Percentiles rank a stretch among this genome's conserved stretches.
Evolutionary conservation across 2,888 invertebrate species (phyloP).

Genomic region (Megalurothrips usitatus): DNA sequence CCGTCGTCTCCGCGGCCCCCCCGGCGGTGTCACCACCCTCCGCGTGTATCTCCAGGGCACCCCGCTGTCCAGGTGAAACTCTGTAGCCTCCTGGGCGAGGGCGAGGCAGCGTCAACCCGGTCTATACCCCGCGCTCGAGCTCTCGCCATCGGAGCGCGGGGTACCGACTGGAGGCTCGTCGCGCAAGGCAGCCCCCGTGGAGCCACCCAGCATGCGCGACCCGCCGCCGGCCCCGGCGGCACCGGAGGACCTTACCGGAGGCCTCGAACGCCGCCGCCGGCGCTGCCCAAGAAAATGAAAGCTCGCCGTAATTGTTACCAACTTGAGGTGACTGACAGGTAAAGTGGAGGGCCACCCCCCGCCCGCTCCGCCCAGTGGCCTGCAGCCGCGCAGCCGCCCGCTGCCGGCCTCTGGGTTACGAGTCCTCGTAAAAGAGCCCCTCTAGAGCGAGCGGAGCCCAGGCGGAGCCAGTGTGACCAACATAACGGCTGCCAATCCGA

Average conservation of each 20-base stretch:
- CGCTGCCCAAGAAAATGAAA: too few relatives aligned
- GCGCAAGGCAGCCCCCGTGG: too few relatives aligned
- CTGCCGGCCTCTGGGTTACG: not conserved
- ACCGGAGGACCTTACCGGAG: not conserved
- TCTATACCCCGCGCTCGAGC: not conserved
- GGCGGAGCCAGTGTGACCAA: not conserved
- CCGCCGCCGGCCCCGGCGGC: not conserved
- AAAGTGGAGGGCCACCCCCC: not conserved
- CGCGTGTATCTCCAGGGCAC: too few relatives aligned
- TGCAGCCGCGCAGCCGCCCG: not conserved
- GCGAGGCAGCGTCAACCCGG: not conserved
- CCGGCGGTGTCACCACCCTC: too few relatives aligned
- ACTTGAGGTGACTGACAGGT: not conserved
- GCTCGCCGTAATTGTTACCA: too few relatives aligned
- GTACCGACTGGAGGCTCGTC: too few relatives aligned
- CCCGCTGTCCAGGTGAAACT: not conserved
- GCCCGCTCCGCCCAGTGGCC: not conserved
- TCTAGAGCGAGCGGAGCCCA: not conserved
- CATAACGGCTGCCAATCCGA: not conserved
- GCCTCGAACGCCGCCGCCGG: too few relatives aligned
- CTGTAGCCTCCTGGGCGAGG: not conserved
- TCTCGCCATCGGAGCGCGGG: too few relatives aligned
- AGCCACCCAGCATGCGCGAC: too few relatives aligned
- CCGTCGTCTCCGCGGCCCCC: too few relatives aligned
- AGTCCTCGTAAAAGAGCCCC: not conserved